These are phyloP conservation scores for Microtus richardsoni DNA, from an alignment of 2,113 vertebrate genomes.

Conservation along the genomic window DNA sequence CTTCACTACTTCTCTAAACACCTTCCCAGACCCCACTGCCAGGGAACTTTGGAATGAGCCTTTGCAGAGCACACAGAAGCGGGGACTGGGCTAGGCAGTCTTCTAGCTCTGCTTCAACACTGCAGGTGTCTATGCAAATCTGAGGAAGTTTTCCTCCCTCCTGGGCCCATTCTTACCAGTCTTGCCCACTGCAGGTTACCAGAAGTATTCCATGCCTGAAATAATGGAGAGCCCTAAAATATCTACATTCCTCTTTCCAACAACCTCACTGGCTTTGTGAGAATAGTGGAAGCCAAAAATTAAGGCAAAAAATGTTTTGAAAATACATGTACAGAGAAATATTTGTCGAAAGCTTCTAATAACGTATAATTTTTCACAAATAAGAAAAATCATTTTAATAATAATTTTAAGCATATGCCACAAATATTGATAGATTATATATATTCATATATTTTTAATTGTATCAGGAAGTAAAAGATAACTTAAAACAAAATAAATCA, in stretches of 20 bases:
- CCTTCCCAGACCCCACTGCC: neutral
- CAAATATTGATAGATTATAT: conserved; percentile 88
- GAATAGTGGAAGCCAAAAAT: neutral
- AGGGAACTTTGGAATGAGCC: neutral
- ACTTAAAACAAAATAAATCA: conserved; percentile 85
- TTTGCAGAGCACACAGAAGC: neutral
- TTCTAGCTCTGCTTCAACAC: neutral
- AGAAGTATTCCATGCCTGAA: neutral
- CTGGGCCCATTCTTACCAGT: neutral
- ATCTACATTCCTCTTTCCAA: neutral
- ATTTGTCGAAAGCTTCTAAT: conserved; percentile 85
- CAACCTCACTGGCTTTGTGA: neutral
- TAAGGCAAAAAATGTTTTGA: neutral
- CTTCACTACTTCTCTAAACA: neutral
- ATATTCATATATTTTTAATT: conserved; percentile 90
- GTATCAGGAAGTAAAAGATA: conserved; percentile 86
- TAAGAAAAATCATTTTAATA: conserved; percentile 89
- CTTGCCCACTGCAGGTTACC: neutral
- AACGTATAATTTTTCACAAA: conserved; percentile 90
- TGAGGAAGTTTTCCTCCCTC: neutral
- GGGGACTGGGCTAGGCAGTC: neutral
- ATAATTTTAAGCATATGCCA: conserved; percentile 89
- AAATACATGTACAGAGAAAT: conserved; percentile 86
- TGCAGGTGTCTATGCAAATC: neutral
- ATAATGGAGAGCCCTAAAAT: neutral